A percentile compares a stretch with the other conserved stretches of the same genome.
These are phyloP conservation scores for Xerus inauris DNA, from an alignment of 2,113 vertebrate genomes.

Conservation along the genomic window DNA sequence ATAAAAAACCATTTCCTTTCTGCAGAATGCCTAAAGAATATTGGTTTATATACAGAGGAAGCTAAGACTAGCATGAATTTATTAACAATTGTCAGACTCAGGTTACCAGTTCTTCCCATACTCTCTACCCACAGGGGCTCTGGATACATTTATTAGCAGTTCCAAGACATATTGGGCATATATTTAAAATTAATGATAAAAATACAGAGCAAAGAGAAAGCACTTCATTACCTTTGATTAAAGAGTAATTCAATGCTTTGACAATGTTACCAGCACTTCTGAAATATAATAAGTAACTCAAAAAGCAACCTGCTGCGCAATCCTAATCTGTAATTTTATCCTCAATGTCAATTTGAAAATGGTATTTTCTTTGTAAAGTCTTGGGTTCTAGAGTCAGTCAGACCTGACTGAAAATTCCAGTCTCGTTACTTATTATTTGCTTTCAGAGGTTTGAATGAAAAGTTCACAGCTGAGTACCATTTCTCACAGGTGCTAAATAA, in stretches of 20 bases:
- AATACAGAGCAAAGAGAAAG: conserved; percentile 37
- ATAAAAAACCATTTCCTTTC: neutral
- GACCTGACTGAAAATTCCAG: neutral
- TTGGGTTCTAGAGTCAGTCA: neutral
- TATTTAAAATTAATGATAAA: conserved; percentile 56
- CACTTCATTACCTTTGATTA: neutral
- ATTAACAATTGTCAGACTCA: neutral
- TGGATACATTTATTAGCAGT: neutral
- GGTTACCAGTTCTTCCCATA: neutral
- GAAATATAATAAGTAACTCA: conserved; percentile 28
- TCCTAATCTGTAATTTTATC: neutral
- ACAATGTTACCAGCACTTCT: neutral
- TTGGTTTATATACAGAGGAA: neutral
- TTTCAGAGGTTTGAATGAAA: neutral
- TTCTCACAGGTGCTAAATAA: neutral
- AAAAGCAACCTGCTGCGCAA: neutral
- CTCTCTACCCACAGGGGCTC: neutral
- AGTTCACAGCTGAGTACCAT: neutral
- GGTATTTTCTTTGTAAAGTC: neutral
- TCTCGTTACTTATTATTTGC: neutral
- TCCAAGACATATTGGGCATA: neutral
- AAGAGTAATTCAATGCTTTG: conserved; percentile 24
- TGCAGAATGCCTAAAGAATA: neutral
- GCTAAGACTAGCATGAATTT: neutral
- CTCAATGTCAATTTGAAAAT: conserved; percentile 23